A percentile compares a stretch with the other conserved stretches of the same genome.
Conservation (phyloP, 2,797 vertebrate genomes). For the Acipenser transmontanus region DNA sequence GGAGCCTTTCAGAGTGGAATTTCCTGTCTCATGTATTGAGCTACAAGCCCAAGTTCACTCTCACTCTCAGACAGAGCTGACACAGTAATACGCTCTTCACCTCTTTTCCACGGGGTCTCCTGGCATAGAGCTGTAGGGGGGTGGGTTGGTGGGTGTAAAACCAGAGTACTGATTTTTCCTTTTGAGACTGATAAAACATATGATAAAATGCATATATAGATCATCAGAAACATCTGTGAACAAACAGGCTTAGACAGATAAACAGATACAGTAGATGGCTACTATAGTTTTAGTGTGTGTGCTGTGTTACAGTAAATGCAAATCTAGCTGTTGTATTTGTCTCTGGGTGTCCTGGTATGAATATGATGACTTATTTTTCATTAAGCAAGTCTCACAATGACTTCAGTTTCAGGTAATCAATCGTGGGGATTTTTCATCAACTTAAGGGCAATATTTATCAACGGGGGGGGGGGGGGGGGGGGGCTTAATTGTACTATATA, state of each 20-base stretch:
- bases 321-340: neutral
- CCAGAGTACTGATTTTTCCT: too few relatives aligned
- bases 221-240: too few relatives aligned
- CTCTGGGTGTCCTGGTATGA: neutral
- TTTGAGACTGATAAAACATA: too few relatives aligned
- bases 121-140: neutral
- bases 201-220: too few relatives aligned
- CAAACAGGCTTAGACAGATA: too few relatives aligned
- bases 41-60: neutral
- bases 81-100: neutral
- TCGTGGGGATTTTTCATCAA: neutral
- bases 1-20: neutral
- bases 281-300: neutral
- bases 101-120: neutral
- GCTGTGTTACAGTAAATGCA: neutral
- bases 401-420: neutral
- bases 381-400: neutral
- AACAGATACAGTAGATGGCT: neutral
- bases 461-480: too few relatives aligned
- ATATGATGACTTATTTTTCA: neutral
- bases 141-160: neutral
- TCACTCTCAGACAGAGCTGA: neutral
- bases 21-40: neutral
- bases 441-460: neutral
- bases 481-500: too few relatives aligned